A percentile compares a stretch with the other conserved stretches of the same genome.
These are phyloP conservation scores for Drosophila tsacasi DNA, from an alignment of 1,140 invertebrate genomes.

Conservation along the genomic window DNA sequence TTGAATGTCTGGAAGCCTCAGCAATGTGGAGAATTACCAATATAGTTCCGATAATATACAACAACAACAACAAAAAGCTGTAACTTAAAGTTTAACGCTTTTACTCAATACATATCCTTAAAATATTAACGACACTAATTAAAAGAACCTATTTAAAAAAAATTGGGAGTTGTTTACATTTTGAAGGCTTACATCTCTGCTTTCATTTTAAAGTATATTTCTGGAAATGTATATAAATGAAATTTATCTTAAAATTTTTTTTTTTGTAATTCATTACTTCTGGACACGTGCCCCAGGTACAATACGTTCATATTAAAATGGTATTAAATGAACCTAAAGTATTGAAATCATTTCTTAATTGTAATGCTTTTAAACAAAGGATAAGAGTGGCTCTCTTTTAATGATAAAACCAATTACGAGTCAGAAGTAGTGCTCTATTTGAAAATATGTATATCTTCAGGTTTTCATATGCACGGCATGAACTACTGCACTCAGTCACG, in stretches of 20 bases:
- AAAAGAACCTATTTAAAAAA: no score
- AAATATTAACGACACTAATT: no score
- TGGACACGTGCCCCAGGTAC: neutral
- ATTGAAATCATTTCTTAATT: neutral
- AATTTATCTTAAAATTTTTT: no score
- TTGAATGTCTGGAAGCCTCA: neutral
- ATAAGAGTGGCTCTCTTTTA: neutral
- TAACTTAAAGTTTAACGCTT: no score
- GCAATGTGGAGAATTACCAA: neutral
- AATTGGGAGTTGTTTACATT: no score
- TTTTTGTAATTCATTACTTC: neutral
- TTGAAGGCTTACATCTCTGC: no score
- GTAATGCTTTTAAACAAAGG: neutral
- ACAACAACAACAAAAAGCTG: no score
- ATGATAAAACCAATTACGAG: neutral
- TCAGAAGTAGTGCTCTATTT: neutral
- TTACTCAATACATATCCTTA: no score
- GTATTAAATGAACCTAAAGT: no score
- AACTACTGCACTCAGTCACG: conserved; percentile 18
- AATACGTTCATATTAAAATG: no score
- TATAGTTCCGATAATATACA: neutral
- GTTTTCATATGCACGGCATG: neutral
- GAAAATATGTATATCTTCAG: conserved; percentile 2
- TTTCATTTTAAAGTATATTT: no score
- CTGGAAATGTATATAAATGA: no score